These are phyloP conservation scores for Thalassoma bifasciatum DNA, from an alignment of 2,113 vertebrate genomes.

Conservation along the genomic window DNA sequence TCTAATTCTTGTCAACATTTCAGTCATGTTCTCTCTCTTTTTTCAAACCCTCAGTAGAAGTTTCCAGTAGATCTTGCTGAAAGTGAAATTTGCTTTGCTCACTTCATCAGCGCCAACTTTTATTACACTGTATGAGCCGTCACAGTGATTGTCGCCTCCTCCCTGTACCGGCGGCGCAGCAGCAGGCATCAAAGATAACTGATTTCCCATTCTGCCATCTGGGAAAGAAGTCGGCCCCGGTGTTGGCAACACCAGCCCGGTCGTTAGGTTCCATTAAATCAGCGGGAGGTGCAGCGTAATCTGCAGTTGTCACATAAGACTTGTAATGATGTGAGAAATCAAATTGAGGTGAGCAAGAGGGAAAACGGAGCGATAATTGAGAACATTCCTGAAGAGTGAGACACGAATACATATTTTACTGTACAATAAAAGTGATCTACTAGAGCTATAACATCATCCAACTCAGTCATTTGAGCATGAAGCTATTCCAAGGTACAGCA, in stretches of 20 bases:
- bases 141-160: constrained; percentile 37
- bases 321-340: constrained; percentile 62
- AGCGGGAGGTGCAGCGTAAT: constrained; percentile 50
- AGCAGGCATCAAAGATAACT: constrained; percentile 45
- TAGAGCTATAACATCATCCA: constrained; percentile 13
- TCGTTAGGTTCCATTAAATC: constrained; percentile 58
- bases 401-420: background rate
- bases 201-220: constrained; percentile 66
- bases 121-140: constrained; percentile 56
- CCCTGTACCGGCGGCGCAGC: constrained; percentile 53
- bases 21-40: constrained; percentile 45
- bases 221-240: constrained; percentile 52
- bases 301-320: constrained; percentile 50
- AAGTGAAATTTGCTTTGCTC: constrained; percentile 51
- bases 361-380: background rate
- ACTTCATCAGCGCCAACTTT: constrained; percentile 62
- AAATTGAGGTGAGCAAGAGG: constrained; percentile 22
- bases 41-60: constrained; percentile 64
- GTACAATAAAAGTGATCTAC: background rate
- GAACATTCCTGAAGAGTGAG: background rate
- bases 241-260: constrained; percentile 22
- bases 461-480: constrained; percentile 22
- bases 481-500: constrained; percentile 7
- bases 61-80: constrained; percentile 52
- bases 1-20: constrained; percentile 46